Base-by-base conservation (phyloP, 2,113 vertebrate species). In the Pseudopipra pipra region DNA sequence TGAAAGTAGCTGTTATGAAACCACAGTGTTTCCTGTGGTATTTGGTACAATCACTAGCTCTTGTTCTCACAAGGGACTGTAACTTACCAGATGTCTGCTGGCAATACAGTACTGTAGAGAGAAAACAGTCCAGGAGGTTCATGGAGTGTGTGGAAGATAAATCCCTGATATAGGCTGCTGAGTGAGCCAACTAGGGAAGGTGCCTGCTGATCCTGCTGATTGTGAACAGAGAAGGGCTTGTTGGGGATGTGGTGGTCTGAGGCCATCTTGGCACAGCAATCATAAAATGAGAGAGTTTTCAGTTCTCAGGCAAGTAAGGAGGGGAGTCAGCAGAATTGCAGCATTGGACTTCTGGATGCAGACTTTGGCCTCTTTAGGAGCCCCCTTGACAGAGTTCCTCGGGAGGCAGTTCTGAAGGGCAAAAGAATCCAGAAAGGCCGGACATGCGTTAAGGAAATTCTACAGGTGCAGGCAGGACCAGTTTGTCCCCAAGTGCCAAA, bases 391-490 rank as follows among this genome's bases (percentile, higher is more conserved):
- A 37, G 14, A 66, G 9, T 37, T 11, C 31, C 27, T 37, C 12
- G 27, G 14, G 35, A 73, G 17, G 14, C 12, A 66, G 31, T 24
- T 4, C 27, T 51, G 18, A 51, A 16, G 25, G 14, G 8, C 15
- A 15, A 66, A 33, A 30, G 43, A 44, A 31, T 44, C 9, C 37
- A 58, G 51, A 31, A 73, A 58, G 37, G 18, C 4, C 24, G 9
- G 5, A 12, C 0, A 0, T 51, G 25, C 18, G 15, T 44, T 37
- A 44, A 73, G 27, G 35, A 73, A 37, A 22, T 12, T 30, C n/a
- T 37, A 14, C 6, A 41, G 8, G n/a, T 16, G 12, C 14, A 65
- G 18, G 12, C 14, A 65, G 18, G 22, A 16, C 21, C 14, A 51
- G 17, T 9, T 33, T 1, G 0, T 28, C 14, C 22, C 9, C 12